These are phyloP conservation scores for Glaucopsyche alexis DNA, from an alignment of 2,888 invertebrate species.

Conservation along the genomic window DNA sequence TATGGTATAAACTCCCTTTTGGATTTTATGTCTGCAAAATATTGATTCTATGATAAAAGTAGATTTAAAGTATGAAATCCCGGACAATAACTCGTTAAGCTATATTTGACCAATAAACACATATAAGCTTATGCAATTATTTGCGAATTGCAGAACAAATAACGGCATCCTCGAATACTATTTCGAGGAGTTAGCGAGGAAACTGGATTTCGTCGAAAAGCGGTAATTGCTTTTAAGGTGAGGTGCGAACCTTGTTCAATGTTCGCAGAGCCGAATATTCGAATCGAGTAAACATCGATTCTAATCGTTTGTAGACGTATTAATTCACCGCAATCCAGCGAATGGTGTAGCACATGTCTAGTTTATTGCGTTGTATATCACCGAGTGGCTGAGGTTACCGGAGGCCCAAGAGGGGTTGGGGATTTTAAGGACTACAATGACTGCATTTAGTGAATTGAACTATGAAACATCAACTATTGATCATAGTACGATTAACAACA, in stretches of 20 bases:
- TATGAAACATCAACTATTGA: too few relatives aligned
- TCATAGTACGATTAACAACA: too few relatives aligned
- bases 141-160: constrained; percentile 56
- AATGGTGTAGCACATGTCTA: not conserved
- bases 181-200: constrained; percentile 58
- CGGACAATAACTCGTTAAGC: not conserved
- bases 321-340: not conserved
- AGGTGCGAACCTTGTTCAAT: constrained; percentile 17
- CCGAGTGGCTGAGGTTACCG: not conserved
- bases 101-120: constrained; percentile 60
- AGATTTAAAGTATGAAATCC: not conserved
- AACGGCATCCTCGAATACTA: constrained; percentile 58
- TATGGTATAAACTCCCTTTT: too few relatives aligned
- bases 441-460: too few relatives aligned
- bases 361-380: not conserved
- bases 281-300: constrained; percentile 45
- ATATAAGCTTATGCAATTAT: constrained; percentile 54
- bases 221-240: constrained; percentile 25
- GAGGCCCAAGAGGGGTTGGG: too few relatives aligned
- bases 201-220: constrained; percentile 44
- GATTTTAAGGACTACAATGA: too few relatives aligned
- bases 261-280: constrained; percentile 52
- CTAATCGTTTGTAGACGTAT: constrained; percentile 8
- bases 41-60: too few relatives aligned
- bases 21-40: too few relatives aligned